These are phyloP conservation scores for Progne subis DNA, from an alignment of 2,113 vertebrate genomes.

Conservation along the genomic window DNA sequence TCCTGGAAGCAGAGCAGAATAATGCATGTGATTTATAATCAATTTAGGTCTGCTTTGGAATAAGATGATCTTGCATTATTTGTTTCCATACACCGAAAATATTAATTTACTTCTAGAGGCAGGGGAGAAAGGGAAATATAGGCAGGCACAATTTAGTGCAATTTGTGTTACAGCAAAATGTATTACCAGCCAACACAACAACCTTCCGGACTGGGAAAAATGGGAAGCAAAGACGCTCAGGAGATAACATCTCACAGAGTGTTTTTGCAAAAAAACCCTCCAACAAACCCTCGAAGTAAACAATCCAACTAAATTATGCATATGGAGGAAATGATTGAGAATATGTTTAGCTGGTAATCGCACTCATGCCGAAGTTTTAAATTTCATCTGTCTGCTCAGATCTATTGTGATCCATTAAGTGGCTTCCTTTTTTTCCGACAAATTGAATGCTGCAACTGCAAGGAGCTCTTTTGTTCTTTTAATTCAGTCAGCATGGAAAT, in stretches of 20 bases:
- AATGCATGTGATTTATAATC: conserved; percentile 53
- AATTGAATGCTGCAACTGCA: conserved; percentile 86
- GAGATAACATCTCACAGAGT: conserved; percentile 65
- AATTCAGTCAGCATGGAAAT: conserved; percentile 90
- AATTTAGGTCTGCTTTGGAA: conserved; percentile 61
- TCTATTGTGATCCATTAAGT: conserved; percentile 84
- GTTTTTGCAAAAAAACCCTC: neutral
- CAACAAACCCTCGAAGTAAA: conserved; percentile 48
- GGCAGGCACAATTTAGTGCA: conserved; percentile 41
- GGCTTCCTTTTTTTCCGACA: conserved; percentile 81
- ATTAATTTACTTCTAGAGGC: conserved; percentile 56
- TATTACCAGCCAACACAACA: conserved; percentile 49
- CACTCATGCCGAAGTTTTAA: conserved; percentile 78
- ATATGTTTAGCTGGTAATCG: conserved; percentile 81
- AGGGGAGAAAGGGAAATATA: conserved; percentile 42
- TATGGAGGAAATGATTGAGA: conserved; percentile 79
- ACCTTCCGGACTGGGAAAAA: conserved; percentile 53
- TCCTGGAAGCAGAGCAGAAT: conserved; percentile 24
- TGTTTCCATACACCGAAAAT: conserved; percentile 53
- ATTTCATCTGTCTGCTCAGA: conserved; percentile 84
- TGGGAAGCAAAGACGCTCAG: conserved; percentile 48
- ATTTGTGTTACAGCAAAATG: conserved; percentile 52
- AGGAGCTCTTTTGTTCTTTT: conserved; percentile 86
- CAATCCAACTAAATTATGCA: conserved; percentile 74
- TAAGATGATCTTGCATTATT: conserved; percentile 64